Percentiles rank a stretch among this genome's conserved stretches.
These are phyloP conservation scores for Nematostella vectensis DNA, from an alignment of 92 coral and sea anemone species.

Conservation along the genomic window DNA sequence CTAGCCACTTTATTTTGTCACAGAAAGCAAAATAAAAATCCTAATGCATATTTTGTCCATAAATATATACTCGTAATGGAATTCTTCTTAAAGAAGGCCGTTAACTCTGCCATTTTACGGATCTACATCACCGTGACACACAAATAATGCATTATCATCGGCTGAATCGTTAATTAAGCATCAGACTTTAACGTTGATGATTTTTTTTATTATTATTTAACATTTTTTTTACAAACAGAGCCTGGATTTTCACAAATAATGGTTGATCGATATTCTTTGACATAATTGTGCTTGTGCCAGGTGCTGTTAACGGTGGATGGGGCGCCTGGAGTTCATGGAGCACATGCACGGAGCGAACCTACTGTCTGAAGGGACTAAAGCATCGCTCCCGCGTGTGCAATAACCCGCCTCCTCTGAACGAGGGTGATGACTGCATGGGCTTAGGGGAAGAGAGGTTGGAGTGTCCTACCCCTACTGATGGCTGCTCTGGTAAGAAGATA, in stretches of 20 bases:
- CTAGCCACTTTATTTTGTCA: no score
- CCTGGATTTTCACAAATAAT: neutral
- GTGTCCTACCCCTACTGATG: conserved; percentile 76
- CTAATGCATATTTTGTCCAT: no score
- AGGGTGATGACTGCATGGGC: conserved; percentile 89
- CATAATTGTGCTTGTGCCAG: no score
- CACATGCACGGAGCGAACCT: conserved; percentile 60
- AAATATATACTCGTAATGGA: no score
- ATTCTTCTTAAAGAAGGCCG: no score
- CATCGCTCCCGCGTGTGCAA: conserved; percentile 59
- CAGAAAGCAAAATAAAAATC: no score
- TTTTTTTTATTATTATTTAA: no score
- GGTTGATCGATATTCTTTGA: neutral
- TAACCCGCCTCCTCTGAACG: conserved; percentile 70
- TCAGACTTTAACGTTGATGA: no score
- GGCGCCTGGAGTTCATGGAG: conserved; percentile 60
- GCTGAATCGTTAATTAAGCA: no score
- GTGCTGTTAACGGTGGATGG: conserved; percentile 90
- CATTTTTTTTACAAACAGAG: neutral
- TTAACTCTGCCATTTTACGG: no score
- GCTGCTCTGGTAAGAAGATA: conserved; percentile 55
- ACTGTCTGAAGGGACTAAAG: conserved; percentile 59
- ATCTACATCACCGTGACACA: no score
- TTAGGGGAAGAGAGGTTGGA: conserved; percentile 42
- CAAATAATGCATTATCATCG: no score